Evolutionary conservation across 1,140 invertebrate genomes (phyloP), one percentile per base, ranked within the genome.

Genomic region (Heliconius nattereri): DNA sequence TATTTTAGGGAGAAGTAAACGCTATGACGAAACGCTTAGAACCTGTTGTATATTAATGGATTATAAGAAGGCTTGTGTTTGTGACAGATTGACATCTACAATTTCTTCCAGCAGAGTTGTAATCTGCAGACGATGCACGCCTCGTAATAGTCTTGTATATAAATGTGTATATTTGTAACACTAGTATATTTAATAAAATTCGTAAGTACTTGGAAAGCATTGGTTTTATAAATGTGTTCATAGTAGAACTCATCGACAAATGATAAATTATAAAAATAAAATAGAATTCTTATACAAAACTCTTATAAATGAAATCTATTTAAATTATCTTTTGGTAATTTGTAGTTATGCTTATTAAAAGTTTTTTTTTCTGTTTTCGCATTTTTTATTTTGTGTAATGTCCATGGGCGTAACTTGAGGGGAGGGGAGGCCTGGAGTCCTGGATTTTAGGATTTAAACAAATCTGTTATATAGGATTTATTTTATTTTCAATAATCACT

Each of bases 61-160:
- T 72, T 75, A 76, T 76, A 80, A 82, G 73, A 79, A 40, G 79
- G 57, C 60, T 76, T 81, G 66, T 87, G 86, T 57, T 81, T 76
- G n/a, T 85, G 86, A 87, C 86, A 87, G 78, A 83, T 85, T 87
- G 86, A 86, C 86, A 82, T 83, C 71, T 75, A 83, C 82, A 84
- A 84, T 84, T 79, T 86, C 78, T 81, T 85, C 76, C 74, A 80
- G 83, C 75, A 60, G 29, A 76, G 78, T 54, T 60, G 75, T 83
- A 78, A 76, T 70, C 78, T 77, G 83, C 81, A 83, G 81, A 71
- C 73, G 71, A 76, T 70, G 76, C 70, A 72, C 40, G 70, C 70
- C 45, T 71, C 70, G 70, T 71, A 72, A 71, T 37, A 37, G 20
- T 37, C 2, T 71, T 71, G 35, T 71, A n/a, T 35, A 71, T 71